phyloP scores from a whole-genome alignment of 2,113 vertebrate species.

The Mesembrinibis cayennensis region DNA sequence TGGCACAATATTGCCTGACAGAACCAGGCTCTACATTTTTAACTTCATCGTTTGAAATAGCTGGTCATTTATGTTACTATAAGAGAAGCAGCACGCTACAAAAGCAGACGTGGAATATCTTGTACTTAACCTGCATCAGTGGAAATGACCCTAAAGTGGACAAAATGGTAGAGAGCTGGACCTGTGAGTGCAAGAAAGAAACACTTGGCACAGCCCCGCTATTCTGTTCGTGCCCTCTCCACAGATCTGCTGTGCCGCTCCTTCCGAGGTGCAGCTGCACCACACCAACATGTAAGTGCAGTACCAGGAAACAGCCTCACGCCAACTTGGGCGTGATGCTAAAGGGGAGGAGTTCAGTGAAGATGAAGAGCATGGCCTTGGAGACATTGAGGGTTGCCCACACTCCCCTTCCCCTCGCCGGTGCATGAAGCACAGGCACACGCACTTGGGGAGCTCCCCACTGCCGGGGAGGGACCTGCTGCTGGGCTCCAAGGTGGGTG shows the following conservation, averaged over 20 bases:
- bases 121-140: not conserved
- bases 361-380: not conserved
- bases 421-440: rapidly evolving
- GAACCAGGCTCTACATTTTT: not conserved
- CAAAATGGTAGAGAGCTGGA: not conserved
- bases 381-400: rapidly evolving
- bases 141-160: not conserved
- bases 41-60: not conserved
- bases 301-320: not conserved
- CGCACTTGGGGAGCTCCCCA: rapidly evolving
- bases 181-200: not conserved
- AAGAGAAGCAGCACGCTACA: not conserved
- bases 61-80: not conserved
- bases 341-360: not conserved
- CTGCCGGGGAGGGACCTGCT: not conserved
- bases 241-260: not conserved
- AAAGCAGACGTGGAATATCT: not conserved
- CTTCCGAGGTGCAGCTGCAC: not conserved
- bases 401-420: rapidly evolving
- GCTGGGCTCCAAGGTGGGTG: not conserved
- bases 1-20: not conserved
- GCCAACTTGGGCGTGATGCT: rapidly evolving
- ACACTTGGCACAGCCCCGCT: not conserved
- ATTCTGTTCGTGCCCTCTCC: not conserved
- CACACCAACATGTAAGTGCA: rapidly evolving